These are phyloP conservation scores for Limnephilus marmoratus DNA, from an alignment of 2,888 invertebrate species.

Conservation along the genomic window DNA sequence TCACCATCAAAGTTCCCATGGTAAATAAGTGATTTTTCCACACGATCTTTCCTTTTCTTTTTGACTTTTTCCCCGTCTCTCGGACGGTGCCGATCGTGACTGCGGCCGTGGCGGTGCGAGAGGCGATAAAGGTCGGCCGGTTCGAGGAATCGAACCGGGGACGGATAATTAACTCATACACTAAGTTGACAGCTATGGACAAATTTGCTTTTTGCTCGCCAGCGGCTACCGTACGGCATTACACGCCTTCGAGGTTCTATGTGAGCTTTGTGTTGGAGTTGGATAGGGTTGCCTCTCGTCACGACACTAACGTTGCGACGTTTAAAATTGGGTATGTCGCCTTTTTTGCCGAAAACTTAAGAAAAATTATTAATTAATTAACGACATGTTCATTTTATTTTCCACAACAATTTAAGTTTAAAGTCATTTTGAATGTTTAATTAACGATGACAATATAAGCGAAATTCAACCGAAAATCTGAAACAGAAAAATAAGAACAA, in stretches of 20 bases:
- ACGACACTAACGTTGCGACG: no score
- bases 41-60: conserved; percentile 38
- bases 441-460: no score
- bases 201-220: conserved; percentile 63
- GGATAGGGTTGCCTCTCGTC: not conserved
- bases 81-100: conserved; percentile 57
- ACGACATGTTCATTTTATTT: no score
- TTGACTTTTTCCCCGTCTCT: conserved; percentile 7
- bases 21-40: conserved; percentile 43
- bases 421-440: no score
- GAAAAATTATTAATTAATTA: no score
- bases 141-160: conserved; percentile 41
- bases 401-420: no score
- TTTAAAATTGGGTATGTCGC: no score
- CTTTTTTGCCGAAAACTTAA: no score
- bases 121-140: conserved; percentile 42
- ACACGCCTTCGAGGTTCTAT: conserved; percentile 63
- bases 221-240: conserved; percentile 59
- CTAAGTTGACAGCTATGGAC: conserved; percentile 63
- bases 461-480: no score
- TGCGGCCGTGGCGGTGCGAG: conserved; percentile 44
- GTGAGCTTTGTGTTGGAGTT: conserved; percentile 50
- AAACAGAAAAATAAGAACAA: no score
- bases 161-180: conserved; percentile 66
- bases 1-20: not conserved